Percentiles rank a stretch among this genome's conserved stretches.
These are phyloP conservation scores for Paracyclopina nana DNA, from an alignment of 1,140 invertebrate species.

Conservation along the genomic window DNA sequence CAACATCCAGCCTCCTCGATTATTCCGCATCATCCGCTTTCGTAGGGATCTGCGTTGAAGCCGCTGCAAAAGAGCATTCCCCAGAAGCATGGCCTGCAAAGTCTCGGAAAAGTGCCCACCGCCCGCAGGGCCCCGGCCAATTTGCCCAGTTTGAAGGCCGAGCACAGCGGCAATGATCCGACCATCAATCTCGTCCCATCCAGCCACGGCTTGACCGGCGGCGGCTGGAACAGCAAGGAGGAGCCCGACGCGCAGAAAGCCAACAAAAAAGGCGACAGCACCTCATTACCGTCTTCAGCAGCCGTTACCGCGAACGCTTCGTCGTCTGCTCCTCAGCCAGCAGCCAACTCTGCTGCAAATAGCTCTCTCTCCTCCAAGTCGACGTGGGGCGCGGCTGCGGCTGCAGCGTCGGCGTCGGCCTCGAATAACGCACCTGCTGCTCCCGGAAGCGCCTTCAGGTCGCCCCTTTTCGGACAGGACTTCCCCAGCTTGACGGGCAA, in stretches of 20 bases:
- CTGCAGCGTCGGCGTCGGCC: not conserved
- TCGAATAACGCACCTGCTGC: not conserved
- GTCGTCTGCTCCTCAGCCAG: not conserved
- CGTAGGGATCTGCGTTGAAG: constrained; percentile 65
- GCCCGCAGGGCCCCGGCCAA: constrained; percentile 85
- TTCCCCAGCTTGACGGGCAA: constrained; percentile 11
- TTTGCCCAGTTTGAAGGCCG: constrained; percentile 89
- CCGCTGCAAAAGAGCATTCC: constrained; percentile 66
- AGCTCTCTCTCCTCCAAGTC: not conserved
- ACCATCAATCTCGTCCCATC: constrained; percentile 3
- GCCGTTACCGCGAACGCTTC: not conserved
- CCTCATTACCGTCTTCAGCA: not conserved
- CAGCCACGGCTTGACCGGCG: not conserved
- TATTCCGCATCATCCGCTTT: constrained; percentile 13
- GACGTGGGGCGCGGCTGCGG: not conserved
- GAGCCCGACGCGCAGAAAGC: not conserved
- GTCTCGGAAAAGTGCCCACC: constrained; percentile 86
- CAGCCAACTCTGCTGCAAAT: not conserved
- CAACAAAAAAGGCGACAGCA: not conserved
- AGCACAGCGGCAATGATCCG: constrained; percentile 38
- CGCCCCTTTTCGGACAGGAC: constrained; percentile 13
- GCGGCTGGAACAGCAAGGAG: not conserved
- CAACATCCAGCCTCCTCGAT: not conserved
- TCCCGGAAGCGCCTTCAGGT: not conserved
- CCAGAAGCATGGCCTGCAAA: constrained; percentile 96